These are phyloP conservation scores for Podilymbus podiceps DNA, from an alignment of 2,113 vertebrate genomes.

Conservation along the genomic window DNA sequence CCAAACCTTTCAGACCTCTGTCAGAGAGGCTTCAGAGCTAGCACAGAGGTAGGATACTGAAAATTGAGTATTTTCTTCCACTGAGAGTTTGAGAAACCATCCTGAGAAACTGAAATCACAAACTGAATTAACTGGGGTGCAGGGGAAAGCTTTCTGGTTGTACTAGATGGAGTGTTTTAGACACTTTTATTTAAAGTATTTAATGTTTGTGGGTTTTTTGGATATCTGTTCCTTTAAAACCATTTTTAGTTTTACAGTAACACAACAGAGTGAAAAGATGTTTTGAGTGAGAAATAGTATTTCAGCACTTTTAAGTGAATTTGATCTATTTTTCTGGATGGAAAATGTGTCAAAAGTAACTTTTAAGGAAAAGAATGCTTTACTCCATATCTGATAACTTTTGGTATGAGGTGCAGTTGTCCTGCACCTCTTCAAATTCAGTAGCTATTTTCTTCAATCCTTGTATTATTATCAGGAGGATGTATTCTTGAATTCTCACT, in stretches of 20 bases:
- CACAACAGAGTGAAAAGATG: neutral
- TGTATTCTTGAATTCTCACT: neutral
- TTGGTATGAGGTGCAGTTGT: neutral
- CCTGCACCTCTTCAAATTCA: neutral
- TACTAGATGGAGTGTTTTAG: neutral
- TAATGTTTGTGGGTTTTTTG: neutral
- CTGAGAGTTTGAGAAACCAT: neutral
- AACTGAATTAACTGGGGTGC: neutral
- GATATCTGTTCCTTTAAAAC: neutral
- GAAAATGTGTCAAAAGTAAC: neutral
- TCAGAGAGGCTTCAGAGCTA: neutral
- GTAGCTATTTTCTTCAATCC: neutral
- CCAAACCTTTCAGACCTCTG: neutral
- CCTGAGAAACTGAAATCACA: neutral
- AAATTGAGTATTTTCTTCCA: neutral
- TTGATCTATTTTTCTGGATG: neutral
- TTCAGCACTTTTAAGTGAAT: neutral
- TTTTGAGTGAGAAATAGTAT: neutral
- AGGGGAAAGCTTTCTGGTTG: neutral
- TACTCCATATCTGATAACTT: neutral
- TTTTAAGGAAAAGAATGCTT: neutral
- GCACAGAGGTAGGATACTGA: accelerated
- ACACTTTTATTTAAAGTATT: neutral
- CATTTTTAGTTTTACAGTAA: neutral
- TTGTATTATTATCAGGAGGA: neutral